Evolutionary conservation across 1,140 invertebrate species (phyloP), one percentile per base, ranked within the genome.

Genomic region (Caenorhabditis briggsae): DNA sequence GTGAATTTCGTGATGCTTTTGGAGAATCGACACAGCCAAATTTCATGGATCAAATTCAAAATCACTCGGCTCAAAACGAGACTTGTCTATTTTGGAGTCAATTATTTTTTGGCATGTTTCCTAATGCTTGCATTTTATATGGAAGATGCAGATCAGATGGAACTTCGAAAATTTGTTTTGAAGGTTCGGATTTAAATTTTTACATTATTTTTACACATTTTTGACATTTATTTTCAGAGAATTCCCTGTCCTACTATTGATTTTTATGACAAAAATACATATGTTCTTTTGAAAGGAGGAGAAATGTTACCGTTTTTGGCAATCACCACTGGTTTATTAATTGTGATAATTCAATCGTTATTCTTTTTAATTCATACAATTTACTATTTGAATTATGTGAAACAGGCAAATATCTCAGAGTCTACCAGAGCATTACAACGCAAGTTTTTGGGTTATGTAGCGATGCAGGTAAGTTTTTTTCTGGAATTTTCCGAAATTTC

Each of bases 251-350:
- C 70, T 11, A 50, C 46, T 0, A 78, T 48, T 5, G 70, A 78
- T 3, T 78, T 78, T 20, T 78, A 11, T 2, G 43, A 78, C 20
- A 18, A 18, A 20, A 78, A 50, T 23, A 50, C 70, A n/a, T 78
- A 78, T 78, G 70, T 78, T 11, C n/a, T 78, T 18, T 12, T 78
- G 43, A 48, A 78, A 41, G 70, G 70, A 2, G 46, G 46, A 50
- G 70, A 78, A 50, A 46, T 78, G 0, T 3, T 53, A 12, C 70
- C 70, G 50, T 78, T 70, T n/a, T 70, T 33, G 46, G 50, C 70
- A 9, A 50, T 78, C n/a, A 48, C 46, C 9, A 50, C 20, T 23
- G 46, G 70, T 5, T 78, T 78, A 5, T 6, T 5, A 5, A 9
- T 9, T 53, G 46, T 78, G 12, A 78, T 78, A 8, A 8, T 78